A percentile compares a stretch with the other conserved stretches of the same genome.
These are phyloP conservation scores for Etheostoma cragini DNA, from an alignment of 2,113 vertebrate genomes.

Conservation along the genomic window DNA sequence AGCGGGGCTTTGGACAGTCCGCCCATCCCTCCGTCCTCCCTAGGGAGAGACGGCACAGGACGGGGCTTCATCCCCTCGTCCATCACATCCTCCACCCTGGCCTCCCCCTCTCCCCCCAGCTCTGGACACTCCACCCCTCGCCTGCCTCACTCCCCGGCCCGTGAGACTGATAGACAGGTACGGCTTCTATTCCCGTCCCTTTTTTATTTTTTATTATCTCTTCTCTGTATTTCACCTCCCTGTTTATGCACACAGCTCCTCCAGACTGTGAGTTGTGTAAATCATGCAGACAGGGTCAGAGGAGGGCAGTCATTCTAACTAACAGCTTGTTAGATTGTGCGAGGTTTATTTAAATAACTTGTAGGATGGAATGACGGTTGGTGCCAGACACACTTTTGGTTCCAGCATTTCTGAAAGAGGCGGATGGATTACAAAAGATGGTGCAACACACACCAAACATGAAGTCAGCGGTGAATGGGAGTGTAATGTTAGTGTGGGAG, in stretches of 20 bases:
- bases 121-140: constrained; percentile 94
- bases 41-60: constrained; percentile 80
- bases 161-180: constrained; percentile 88
- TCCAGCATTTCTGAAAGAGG: background rate
- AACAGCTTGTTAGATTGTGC: constrained; percentile 1
- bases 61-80: constrained; percentile 90
- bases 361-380: background rate
- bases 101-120: constrained; percentile 93
- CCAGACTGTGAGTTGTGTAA: constrained; percentile 55
- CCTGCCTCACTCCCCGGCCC: constrained; percentile 90
- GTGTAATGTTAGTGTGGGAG: constrained; percentile 12
- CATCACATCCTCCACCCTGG: constrained; percentile 93
- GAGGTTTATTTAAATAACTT: constrained; percentile 1
- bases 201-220: constrained; percentile 20
- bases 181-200: constrained; percentile 9
- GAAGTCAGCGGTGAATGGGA: constrained; percentile 6
- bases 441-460: constrained; percentile 3
- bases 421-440: constrained; percentile 10
- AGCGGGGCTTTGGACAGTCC: constrained; percentile 89
- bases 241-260: constrained; percentile 53
- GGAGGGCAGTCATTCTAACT: constrained; percentile 16
- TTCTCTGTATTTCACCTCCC: constrained; percentile 5
- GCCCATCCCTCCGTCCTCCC: constrained; percentile 84
- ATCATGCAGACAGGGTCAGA: constrained; percentile 21
- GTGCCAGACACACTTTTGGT: constrained; percentile 17